Percentiles rank a stretch among this genome's conserved stretches.
Evolutionary conservation across 2,113 vertebrate genomes (phyloP).

Genomic region (Erythrocebus patas): DNA sequence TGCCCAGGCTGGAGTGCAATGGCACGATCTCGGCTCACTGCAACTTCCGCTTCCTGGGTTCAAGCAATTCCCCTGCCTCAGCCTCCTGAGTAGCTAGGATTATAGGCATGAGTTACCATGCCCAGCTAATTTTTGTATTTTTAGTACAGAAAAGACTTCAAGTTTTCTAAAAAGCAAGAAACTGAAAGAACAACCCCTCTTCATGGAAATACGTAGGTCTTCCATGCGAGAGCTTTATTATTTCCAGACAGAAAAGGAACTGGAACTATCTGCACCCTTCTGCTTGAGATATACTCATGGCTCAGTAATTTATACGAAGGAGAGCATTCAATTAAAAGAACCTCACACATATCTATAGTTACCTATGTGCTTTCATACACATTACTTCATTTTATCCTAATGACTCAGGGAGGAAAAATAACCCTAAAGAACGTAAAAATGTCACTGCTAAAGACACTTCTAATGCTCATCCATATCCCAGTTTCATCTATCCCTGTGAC

Average conservation of each 20-base stretch:
- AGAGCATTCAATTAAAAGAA: background rate
- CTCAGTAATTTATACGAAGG: background rate
- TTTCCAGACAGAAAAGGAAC: background rate
- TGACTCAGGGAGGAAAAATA: background rate
- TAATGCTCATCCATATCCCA: background rate
- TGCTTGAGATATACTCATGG: background rate
- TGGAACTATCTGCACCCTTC: background rate
- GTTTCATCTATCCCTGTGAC: background rate
- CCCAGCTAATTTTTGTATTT: too few relatives aligned
- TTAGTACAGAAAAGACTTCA: background rate
- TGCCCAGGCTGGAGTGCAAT: too few relatives aligned
- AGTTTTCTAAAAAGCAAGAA: constrained; percentile 40
- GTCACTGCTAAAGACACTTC: background rate
- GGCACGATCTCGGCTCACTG: too few relatives aligned
- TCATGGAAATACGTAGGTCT: background rate
- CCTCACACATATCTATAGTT: background rate
- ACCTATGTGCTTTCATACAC: background rate
- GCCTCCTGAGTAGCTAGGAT: too few relatives aligned
- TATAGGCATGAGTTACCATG: too few relatives aligned
- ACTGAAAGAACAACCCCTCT: background rate
- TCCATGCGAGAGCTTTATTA: background rate
- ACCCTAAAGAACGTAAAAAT: background rate
- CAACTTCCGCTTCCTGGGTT: too few relatives aligned
- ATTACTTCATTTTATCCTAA: background rate
- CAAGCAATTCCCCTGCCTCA: too few relatives aligned